phyloP scores from a whole-genome alignment of 2,113 vertebrate species.

The Arenaria interpres region DNA sequence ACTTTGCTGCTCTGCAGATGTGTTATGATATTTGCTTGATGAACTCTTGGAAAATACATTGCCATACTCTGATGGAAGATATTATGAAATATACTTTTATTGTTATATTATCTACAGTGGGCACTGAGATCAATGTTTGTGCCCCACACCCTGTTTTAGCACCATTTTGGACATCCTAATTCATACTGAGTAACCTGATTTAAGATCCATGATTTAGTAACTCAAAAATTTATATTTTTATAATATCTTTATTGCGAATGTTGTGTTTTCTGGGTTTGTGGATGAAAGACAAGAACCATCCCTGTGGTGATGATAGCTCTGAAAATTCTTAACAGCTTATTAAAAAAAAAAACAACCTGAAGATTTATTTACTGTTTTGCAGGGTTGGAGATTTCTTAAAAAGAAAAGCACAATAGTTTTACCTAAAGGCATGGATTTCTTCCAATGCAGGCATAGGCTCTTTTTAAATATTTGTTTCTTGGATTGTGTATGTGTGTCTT shows the following conservation, averaged over 20 bases:
- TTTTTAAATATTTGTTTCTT: background rate
- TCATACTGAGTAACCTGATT: background rate
- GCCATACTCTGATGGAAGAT: background rate
- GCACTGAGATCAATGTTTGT: background rate
- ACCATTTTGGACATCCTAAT: background rate
- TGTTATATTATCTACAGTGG: background rate
- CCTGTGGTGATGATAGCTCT: background rate
- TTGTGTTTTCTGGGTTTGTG: background rate
- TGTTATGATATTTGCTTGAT: background rate
- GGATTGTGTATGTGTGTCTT: background rate
- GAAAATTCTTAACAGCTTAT: background rate
- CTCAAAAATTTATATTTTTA: background rate
- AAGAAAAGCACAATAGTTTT: background rate
- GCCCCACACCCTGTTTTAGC: background rate
- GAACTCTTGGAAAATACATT: background rate
- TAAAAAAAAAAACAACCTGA: background rate
- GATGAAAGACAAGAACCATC: background rate
- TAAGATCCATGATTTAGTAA: background rate
- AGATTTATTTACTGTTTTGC: background rate
- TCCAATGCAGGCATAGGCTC: background rate
- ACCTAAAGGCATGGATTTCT: slow-evolving; percentile 25
- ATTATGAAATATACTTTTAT: background rate
- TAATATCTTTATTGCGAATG: background rate
- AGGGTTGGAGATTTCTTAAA: background rate
- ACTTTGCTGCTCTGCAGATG: background rate